phyloP scores from a whole-genome alignment of 1,140 invertebrate species.

The Caenorhabditis tropicalis region DNA sequence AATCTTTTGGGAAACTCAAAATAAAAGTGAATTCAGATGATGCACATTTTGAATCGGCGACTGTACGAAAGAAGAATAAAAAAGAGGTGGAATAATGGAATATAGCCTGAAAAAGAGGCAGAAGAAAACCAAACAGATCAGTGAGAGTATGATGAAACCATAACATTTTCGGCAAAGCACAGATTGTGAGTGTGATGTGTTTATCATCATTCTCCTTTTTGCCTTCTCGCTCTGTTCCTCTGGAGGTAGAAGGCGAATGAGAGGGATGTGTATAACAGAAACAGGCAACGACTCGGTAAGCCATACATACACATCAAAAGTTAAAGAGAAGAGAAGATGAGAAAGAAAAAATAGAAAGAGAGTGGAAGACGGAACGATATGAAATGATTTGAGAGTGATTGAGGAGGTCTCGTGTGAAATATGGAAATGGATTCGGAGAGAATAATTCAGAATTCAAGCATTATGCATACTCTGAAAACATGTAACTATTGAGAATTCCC shows the following conservation, averaged over 20 bases:
- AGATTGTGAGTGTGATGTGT: slow-evolving; percentile 18
- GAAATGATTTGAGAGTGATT: slow-evolving; percentile 3
- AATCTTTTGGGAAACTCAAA: background rate
- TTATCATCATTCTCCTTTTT: background rate
- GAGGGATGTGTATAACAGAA: slow-evolving; percentile 2
- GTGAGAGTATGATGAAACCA: slow-evolving; percentile 35
- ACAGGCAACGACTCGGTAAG: background rate
- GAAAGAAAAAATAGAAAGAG: background rate
- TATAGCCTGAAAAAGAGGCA: background rate
- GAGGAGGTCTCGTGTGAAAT: background rate
- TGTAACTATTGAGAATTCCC: too few relatives aligned
- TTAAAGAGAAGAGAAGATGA: background rate
- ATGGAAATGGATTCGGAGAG: background rate
- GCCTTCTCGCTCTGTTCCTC: background rate
- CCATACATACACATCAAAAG: background rate
- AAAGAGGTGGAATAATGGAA: background rate
- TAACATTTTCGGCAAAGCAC: slow-evolving; percentile 35
- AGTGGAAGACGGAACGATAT: background rate
- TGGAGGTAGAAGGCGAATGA: background rate
- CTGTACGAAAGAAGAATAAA: too few relatives aligned
- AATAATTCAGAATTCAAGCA: too few relatives aligned
- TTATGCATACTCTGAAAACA: too few relatives aligned
- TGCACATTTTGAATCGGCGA: too few relatives aligned
- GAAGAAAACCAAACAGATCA: slow-evolving; percentile 4
- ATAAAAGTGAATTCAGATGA: too few relatives aligned